phyloP scores from a whole-genome alignment of 2,797 vertebrate genomes.

The Callimico goeldii region DNA sequence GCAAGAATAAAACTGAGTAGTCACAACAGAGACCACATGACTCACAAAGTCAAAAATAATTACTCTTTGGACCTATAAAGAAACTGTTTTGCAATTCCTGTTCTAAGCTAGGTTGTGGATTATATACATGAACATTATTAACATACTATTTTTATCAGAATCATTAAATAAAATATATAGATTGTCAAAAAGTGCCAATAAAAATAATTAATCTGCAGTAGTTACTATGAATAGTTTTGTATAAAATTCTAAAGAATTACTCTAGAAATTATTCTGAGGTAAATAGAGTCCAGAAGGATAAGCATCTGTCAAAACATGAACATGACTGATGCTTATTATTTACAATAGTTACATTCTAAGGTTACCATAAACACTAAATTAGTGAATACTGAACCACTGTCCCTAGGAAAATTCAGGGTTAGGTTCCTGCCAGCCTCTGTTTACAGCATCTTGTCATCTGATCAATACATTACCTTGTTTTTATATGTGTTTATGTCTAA shows the following conservation, averaged over 20 bases:
- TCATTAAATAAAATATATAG: constrained; percentile 1
- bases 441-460: not conserved
- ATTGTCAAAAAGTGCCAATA: not conserved
- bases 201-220: not conserved
- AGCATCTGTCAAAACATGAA: not conserved
- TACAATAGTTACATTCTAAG: not conserved
- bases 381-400: not conserved
- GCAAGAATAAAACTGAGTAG: not conserved
- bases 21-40: not conserved
- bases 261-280: not conserved
- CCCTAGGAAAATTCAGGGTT: not conserved
- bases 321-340: not conserved
- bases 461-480: not conserved
- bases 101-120: not conserved
- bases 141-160: not conserved
- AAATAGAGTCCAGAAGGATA: not conserved
- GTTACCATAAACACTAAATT: not conserved
- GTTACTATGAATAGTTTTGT: not conserved
- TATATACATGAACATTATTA: not conserved
- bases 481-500: not conserved
- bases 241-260: not conserved
- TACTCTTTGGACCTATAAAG: not conserved
- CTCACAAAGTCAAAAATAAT: not conserved
- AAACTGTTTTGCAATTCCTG: not conserved
- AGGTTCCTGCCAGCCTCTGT: not conserved